A percentile compares a stretch with the other conserved stretches of the same genome.
phyloP scores from a whole-genome alignment of 1,140 invertebrate genomes.

The Panagrolaimus sp. region DNA sequence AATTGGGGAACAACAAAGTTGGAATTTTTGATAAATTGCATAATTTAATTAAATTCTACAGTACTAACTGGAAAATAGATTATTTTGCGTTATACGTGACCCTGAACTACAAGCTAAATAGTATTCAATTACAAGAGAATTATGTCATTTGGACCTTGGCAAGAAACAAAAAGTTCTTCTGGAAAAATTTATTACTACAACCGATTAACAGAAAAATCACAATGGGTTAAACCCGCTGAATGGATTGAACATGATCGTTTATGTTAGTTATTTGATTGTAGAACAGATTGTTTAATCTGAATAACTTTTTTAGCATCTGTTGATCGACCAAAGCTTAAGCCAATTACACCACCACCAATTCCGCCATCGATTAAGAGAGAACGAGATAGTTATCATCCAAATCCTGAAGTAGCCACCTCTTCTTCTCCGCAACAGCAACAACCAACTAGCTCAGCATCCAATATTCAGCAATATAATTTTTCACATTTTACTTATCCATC shows the following conservation, averaged over 20 bases:
- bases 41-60: too few species aligned
- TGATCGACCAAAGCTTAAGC: background rate
- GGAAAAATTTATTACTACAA: conserved; percentile 37
- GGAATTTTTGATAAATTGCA: too few species aligned
- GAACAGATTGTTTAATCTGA: background rate
- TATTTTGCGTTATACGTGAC: too few species aligned
- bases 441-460: background rate
- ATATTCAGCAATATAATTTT: background rate
- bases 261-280: background rate
- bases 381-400: background rate
- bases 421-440: background rate
- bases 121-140: too few species aligned
- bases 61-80: too few species aligned
- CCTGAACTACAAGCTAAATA: too few species aligned
- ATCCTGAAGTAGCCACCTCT: background rate
- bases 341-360: background rate
- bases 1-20: too few species aligned
- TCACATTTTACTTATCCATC: background rate
- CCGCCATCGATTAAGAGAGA: background rate
- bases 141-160: conserved; percentile 5
- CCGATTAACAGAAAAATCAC: conserved; percentile 33
- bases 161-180: background rate
- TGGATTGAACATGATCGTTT: conserved; percentile 19
- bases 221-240: conserved; percentile 41
- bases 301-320: background rate